phyloP scores from a whole-genome alignment of 2,797 vertebrate genomes.

The Hydrolagus colliei region DNA sequence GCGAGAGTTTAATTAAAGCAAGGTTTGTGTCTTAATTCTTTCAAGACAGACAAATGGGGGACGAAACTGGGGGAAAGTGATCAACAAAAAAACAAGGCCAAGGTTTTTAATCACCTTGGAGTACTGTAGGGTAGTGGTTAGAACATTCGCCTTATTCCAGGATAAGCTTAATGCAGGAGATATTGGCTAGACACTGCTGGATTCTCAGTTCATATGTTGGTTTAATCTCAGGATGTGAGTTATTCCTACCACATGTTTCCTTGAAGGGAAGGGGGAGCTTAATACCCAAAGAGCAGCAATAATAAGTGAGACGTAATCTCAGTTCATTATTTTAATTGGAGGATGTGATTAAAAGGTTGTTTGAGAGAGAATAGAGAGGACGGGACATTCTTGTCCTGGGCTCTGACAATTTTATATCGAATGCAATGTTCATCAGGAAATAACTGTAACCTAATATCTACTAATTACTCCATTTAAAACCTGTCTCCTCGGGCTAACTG shows the following conservation, averaged over 20 bases:
- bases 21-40: too few species aligned
- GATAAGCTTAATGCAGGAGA: too few species aligned
- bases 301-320: conserved; percentile 6
- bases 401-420: conserved; percentile 10
- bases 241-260: conserved; percentile 25
- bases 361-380: neutral
- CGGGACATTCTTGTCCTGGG: neutral
- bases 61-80: too few species aligned
- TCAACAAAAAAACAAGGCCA: too few species aligned
- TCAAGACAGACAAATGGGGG: too few species aligned
- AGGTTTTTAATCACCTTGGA: too few species aligned
- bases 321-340: conserved; percentile 27
- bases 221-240: conserved; percentile 8
- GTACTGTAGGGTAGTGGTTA: too few species aligned
- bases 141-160: too few species aligned
- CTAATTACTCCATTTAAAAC: conserved; percentile 28
- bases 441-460: conserved; percentile 26
- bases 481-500: neutral
- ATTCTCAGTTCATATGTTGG: neutral
- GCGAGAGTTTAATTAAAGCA: too few species aligned
- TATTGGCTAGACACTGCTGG: neutral
- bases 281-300: neutral
- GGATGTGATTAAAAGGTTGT: conserved; percentile 7
- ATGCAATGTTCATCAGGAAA: conserved; percentile 25
- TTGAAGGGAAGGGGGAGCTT: neutral